Evolutionary conservation across 2,888 invertebrate species (phyloP), one percentile per base, ranked within the genome.

Genomic region (Melieria omissa): DNA sequence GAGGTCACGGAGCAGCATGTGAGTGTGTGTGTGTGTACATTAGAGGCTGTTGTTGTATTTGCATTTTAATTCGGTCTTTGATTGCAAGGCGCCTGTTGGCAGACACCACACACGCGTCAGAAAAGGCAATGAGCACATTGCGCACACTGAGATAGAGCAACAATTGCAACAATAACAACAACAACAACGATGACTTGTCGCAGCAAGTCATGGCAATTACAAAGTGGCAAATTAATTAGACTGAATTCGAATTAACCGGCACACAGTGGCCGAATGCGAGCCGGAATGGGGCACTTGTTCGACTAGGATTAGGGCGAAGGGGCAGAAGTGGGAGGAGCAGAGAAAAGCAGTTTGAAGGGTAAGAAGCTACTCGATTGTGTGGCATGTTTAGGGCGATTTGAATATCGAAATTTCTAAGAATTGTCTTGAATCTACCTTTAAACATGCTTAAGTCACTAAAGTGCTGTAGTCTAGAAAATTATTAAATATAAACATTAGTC

Each of bases 171-270:
- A 29, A 29, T 29, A 29, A 8, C 8, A 12, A 4, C 29, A 52
- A 45, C 10, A 16, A n/a, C 8, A 46, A 63, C 63, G 47, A 10
- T 16, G 61, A 49, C 62, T 63, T 46, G 42, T 16, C 65, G 57
- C 29, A 54, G 61, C 57, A 62, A 45, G 46, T 52, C 42, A 52
- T 16, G 16, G 29, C 69, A 65, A 70, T 52, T 65, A 73, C 75
- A 75, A 75, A 78, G 77, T 78, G 76, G 77, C 79, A 82, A 83
- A 82, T 83, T 82, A 83, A 82, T 82, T 82, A 82, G 80, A 78
- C 60, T 61, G 81, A 79, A 80, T 83, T 81, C 80, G 80, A 82
- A 82, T 80, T 77, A 82, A 82, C 78, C 3, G 49, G 10, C 9
- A 49, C 49, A 49, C 12, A 12, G 9, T 29, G 29, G 29, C 29